Percentiles rank a stretch among this genome's conserved stretches.
Evolutionary conservation across 2,888 invertebrate species (phyloP).

Genomic region (Sarcophaga carnaria): DNA sequence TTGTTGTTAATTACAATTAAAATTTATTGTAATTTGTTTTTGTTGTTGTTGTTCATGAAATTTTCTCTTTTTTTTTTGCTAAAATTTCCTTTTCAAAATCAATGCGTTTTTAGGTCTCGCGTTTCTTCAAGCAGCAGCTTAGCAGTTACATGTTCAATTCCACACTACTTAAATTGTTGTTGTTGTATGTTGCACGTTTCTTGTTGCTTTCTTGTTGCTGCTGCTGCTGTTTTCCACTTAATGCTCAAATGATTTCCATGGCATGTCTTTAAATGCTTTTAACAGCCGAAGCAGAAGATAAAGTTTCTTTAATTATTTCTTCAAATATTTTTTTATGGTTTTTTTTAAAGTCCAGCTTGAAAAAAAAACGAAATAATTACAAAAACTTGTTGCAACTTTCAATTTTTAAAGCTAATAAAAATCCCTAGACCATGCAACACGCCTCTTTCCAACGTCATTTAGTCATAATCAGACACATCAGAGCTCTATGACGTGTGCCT

Average conservation of each 20-base stretch:
- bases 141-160: neutral
- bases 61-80: neutral
- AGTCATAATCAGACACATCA: no score
- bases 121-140: neutral
- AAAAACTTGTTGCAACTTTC: conserved; percentile 50
- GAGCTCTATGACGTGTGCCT: no score
- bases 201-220: conserved; percentile 1
- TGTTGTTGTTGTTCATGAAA: neutral
- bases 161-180: no score
- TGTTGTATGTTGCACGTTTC: neutral
- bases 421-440: no score
- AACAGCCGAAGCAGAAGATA: conserved; percentile 33
- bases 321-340: neutral
- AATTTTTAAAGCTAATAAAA: conserved; percentile 32
- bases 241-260: conserved; percentile 59
- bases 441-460: no score
- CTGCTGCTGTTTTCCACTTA: conserved; percentile 35
- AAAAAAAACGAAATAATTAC: conserved; percentile 1
- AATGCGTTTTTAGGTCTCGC: conserved; percentile 48
- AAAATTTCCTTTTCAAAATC: conserved; percentile 61
- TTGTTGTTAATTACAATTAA: no score
- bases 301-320: conserved; percentile 43
- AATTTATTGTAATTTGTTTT: no score
- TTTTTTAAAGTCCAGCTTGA: neutral
- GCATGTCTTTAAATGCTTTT: conserved; percentile 35